Percentiles rank a stretch among this genome's conserved stretches.
phyloP scores from a whole-genome alignment of 2,113 vertebrate genomes.

The Solenodon paradoxus region DNA sequence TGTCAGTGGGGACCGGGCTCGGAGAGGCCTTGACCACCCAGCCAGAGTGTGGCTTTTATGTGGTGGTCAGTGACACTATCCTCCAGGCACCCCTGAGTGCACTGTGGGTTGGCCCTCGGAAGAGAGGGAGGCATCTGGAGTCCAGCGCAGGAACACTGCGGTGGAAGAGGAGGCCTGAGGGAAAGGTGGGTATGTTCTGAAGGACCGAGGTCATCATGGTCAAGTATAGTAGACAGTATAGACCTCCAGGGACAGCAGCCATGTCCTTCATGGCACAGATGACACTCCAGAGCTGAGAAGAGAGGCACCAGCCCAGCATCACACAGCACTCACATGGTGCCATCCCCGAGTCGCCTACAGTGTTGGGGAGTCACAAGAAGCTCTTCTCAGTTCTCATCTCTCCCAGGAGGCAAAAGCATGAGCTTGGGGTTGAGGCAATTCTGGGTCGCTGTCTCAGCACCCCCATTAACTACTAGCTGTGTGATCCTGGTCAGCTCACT shows the following conservation, averaged over 20 bases:
- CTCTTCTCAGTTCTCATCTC: background rate
- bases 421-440: background rate
- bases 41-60: background rate
- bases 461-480: background rate
- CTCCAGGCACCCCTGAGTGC: background rate
- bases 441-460: background rate
- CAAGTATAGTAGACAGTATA: background rate
- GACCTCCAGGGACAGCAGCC: background rate
- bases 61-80: background rate
- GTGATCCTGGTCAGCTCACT: background rate
- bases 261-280: background rate
- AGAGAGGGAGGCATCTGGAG: background rate
- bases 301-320: background rate
- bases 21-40: background rate
- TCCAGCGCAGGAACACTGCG: background rate
- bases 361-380: background rate
- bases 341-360: background rate
- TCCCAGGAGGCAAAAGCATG: background rate
- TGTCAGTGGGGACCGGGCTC: background rate
- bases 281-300: background rate
- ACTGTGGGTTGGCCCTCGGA: background rate
- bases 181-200: background rate
- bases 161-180: background rate
- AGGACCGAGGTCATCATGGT: background rate
- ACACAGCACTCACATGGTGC: rapidly evolving